Conservation (phyloP, 2,888 invertebrate genomes). For the Hemicrepidius hirtus region DNA sequence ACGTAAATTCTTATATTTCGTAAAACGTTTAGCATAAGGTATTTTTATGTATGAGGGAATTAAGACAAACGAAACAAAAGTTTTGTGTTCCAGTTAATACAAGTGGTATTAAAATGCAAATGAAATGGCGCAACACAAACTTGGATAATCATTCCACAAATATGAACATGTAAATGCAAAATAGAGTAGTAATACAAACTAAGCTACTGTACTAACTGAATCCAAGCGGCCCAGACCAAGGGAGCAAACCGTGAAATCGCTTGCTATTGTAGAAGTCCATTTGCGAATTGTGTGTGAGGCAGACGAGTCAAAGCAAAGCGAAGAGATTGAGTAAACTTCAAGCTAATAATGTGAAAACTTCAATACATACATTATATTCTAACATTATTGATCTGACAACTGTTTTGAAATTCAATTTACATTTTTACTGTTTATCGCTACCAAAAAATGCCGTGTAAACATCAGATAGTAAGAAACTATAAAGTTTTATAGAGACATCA, state of each 20-base stretch:
- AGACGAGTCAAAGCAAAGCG: conserved; percentile 3
- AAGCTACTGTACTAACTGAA: conserved; percentile 42
- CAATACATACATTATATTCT: background rate
- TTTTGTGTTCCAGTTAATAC: conserved; percentile 30
- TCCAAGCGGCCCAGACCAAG: conserved; percentile 31
- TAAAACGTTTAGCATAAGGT: background rate
- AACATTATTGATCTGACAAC: background rate
- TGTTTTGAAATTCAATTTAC: conserved; percentile 22
- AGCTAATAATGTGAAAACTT: conserved; percentile 6
- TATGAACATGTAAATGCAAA: conserved; percentile 46
- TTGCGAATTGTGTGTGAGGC: conserved; percentile 26
- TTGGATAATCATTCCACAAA: conserved; percentile 42
- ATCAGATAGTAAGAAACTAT: conserved; percentile 12
- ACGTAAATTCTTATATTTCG: no score
- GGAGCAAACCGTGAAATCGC: conserved; percentile 39
- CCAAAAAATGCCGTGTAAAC: conserved; percentile 9
- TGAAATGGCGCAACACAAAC: conserved; percentile 36
- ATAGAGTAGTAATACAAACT: conserved; percentile 43
- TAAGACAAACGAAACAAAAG: conserved; percentile 27
- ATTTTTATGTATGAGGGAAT: conserved; percentile 2
- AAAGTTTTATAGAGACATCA: conserved; percentile 17
- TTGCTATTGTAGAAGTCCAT: conserved; percentile 35
- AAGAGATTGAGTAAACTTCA: conserved; percentile 18
- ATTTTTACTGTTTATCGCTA: background rate
- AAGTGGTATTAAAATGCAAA: conserved; percentile 43